These are phyloP conservation scores for Volucella zonaria DNA, from an alignment of 2,888 invertebrate species.

Conservation along the genomic window DNA sequence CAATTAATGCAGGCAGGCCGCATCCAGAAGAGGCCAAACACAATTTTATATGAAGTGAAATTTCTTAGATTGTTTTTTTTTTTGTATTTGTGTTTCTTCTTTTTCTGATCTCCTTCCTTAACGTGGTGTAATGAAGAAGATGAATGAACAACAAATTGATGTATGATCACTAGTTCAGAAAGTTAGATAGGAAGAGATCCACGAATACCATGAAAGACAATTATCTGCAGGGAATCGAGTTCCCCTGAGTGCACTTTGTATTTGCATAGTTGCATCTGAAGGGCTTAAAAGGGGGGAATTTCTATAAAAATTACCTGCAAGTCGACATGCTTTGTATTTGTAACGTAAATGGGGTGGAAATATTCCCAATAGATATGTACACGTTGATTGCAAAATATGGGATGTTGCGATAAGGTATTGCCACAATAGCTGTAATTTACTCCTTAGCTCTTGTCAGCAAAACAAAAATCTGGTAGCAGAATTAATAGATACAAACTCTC, in stretches of 20 bases:
- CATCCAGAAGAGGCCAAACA: conserved; percentile 33
- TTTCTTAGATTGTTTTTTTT: conserved; percentile 12
- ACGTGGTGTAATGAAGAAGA: conserved; percentile 36
- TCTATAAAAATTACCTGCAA: neutral
- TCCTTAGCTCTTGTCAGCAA: too few relatives aligned
- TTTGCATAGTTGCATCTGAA: conserved; percentile 37
- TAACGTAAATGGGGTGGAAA: neutral
- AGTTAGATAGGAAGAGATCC: conserved; percentile 29
- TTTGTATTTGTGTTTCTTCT: neutral
- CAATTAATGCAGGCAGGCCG: conserved; percentile 56
- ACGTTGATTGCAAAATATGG: neutral
- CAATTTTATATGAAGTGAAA: conserved; percentile 56
- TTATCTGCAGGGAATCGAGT: conserved; percentile 50
- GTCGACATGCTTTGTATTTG: neutral
- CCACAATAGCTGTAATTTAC: too few relatives aligned
- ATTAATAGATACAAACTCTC: too few relatives aligned
- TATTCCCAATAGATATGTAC: neutral
- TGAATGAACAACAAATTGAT: conserved; percentile 65
- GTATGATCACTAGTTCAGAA: conserved; percentile 31
- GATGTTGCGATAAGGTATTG: too few relatives aligned
- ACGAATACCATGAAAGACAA: conserved; percentile 36
- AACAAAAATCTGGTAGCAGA: too few relatives aligned
- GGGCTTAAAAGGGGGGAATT: conserved; percentile 10
- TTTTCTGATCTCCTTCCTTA: neutral
- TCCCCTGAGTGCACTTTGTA: conserved; percentile 32